phyloP scores from a whole-genome alignment of 1,140 invertebrate species.

The Globodera ellingtonae region DNA sequence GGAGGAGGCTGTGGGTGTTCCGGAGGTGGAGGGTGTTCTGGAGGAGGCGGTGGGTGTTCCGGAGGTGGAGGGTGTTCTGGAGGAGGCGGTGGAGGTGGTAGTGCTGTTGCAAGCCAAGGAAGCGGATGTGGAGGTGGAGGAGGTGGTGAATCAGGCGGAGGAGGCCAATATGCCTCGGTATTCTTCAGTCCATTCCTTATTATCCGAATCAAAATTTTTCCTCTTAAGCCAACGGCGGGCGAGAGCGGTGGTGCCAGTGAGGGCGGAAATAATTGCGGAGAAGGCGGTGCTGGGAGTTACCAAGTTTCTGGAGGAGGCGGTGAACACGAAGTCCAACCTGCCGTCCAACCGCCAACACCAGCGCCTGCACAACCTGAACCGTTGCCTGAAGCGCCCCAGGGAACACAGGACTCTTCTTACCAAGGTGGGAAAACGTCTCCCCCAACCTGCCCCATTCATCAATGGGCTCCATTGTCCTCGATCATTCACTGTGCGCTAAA shows the following conservation, averaged over 20 bases:
- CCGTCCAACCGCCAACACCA: constrained; percentile 4
- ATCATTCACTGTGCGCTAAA: no score
- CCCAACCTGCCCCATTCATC: neutral
- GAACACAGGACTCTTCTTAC: constrained; percentile 7
- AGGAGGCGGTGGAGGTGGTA: no score
- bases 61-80: no score
- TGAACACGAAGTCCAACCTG: neutral
- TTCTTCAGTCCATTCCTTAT: neutral
- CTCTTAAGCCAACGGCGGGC: neutral
- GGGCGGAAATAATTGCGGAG: neutral
- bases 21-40: neutral
- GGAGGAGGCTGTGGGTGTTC: neutral
- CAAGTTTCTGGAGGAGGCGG: constrained; percentile 9
- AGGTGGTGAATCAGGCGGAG: constrained; percentile 8
- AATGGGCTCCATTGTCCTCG: no score
- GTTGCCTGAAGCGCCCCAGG: neutral
- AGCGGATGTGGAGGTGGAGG: neutral
- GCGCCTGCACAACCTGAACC: constrained; percentile 9
- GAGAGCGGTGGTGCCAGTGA: neutral
- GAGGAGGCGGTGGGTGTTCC: neutral
- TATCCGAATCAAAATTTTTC: neutral
- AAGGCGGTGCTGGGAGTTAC: neutral
- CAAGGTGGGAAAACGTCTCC: neutral
- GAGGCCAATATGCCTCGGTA: neutral
- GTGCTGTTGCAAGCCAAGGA: no score